Base-by-base conservation (phyloP, 2,888 invertebrate genomes). In the Pycnomerus fuliginosus region DNA sequence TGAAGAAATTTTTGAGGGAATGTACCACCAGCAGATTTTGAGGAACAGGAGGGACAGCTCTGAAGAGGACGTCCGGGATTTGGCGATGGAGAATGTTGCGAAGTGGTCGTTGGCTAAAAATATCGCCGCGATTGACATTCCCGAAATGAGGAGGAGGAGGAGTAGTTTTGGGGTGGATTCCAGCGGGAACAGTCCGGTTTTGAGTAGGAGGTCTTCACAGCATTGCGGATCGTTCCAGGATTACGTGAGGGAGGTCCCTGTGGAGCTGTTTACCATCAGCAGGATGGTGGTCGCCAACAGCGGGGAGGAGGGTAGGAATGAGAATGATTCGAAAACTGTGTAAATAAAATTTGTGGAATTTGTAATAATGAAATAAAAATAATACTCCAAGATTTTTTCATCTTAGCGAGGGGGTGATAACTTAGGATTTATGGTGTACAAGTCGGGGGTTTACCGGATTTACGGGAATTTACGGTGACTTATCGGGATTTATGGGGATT, bases 1-100 rank as follows among this genome's bases (percentile, higher is more conserved):
- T 35, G 83, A 82, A 64, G 82, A 83, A 52, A 62, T 83, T 27
- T 79, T 82, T 45, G 68, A 64, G 61, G 69, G 64, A 2, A 60
- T 70, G 53, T 69, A 69, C 52, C 65, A 57, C 10, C 68, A 69
- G 38, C 56, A 47, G 16, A 44, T 32, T 7, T 33, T 32, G 30
- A 50, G 17, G 8, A 34, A 38, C 12, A 16, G 32, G 32, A 22
- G 30, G 16, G 15, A 25, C 34, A 23, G 11, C 10, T 12, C 34
- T 14, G 23, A 10, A 4, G 43, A 35, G 17, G 28, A 36, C 3
- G n/a, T 23, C 7, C 34, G 12, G 5, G 65, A 69, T 44, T 38
- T 51, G 16, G 53, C 56, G 1, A 62, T 72, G 54, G 67, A 72
- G 30, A 72, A 73, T 43, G 71, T 71, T 1, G 44, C 72, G 12